These are phyloP conservation scores for Cepaea nemoralis DNA, from an alignment of 1,140 invertebrate genomes.

Conservation along the genomic window DNA sequence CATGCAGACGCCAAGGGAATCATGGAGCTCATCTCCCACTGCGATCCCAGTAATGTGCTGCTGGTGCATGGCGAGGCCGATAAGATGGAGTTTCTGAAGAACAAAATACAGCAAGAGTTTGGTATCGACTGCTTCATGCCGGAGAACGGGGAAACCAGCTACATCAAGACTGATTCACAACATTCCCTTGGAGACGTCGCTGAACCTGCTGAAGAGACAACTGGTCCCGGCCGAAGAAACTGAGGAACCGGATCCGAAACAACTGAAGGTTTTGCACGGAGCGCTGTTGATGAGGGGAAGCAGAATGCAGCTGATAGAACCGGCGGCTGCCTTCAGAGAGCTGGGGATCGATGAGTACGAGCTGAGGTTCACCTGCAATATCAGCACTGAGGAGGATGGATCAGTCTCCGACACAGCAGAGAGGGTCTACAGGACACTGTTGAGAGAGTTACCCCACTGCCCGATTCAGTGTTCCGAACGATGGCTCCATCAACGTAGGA, in stretches of 20 bases:
- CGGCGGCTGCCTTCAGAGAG: conserved; percentile 90
- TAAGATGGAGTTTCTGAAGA: conserved; percentile 94
- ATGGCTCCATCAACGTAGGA: conserved; percentile 84
- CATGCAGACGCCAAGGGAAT: conserved; percentile 99
- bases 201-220: conserved; percentile 79
- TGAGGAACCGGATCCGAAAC: conserved; percentile 86
- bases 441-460: conserved; percentile 79
- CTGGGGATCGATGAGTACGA: conserved; percentile 85
- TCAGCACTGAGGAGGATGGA: conserved; percentile 85
- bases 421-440: conserved; percentile 80
- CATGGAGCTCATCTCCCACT: conserved; percentile 98
- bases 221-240: conserved; percentile 44
- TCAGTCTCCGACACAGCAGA: conserved; percentile 83
- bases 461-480: conserved; percentile 81
- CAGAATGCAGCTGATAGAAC: conserved; percentile 87
- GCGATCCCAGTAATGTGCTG: conserved; percentile 96
- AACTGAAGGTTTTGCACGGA: conserved; percentile 87
- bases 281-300: conserved; percentile 91
- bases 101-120: conserved; percentile 87
- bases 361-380: conserved; percentile 89
- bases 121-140: conserved; percentile 92
- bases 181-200: conserved; percentile 90
- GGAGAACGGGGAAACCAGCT: conserved; percentile 94
- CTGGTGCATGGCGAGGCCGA: conserved; percentile 90
- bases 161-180: conserved; percentile 86